Percentiles rank a stretch among this genome's conserved stretches.
Conservation (phyloP, 2,888 invertebrate species). For the Tribolium freemani region DNA sequence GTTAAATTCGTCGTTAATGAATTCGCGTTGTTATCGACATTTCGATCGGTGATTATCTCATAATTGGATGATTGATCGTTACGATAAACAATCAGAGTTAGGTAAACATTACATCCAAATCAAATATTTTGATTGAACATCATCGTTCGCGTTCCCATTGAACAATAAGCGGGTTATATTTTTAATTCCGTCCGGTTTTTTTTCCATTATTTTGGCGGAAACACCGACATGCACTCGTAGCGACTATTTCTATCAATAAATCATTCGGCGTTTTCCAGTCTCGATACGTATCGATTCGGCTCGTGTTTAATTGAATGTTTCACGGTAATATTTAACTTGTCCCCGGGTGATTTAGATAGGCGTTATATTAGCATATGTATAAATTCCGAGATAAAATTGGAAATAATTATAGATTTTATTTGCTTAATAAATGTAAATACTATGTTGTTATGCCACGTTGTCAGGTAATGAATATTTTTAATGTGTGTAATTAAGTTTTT, state of each 20-base stretch:
- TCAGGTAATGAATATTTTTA: slow-evolving; percentile 14
- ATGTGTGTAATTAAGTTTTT: background rate
- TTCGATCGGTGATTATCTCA: slow-evolving; percentile 16
- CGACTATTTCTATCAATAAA: slow-evolving; percentile 19
- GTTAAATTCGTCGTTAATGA: slow-evolving; percentile 12
- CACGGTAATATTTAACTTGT: slow-evolving; percentile 23
- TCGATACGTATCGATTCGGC: slow-evolving; percentile 26
- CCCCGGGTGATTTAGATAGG: slow-evolving; percentile 27
- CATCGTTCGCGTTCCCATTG: slow-evolving; percentile 2
- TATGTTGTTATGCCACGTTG: slow-evolving; percentile 19
- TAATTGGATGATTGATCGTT: slow-evolving; percentile 23
- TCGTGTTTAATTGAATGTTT: slow-evolving; percentile 32
- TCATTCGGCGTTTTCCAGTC: slow-evolving; percentile 14
- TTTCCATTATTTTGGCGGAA: background rate
- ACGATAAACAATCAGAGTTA: slow-evolving; percentile 27
- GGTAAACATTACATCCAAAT: slow-evolving; percentile 20
- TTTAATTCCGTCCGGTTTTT: background rate
- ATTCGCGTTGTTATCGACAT: slow-evolving; percentile 16
- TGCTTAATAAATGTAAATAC: slow-evolving; percentile 23
- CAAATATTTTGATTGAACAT: slow-evolving; percentile 29
- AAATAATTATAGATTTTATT: slow-evolving; percentile 21
- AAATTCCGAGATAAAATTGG: slow-evolving; percentile 7
- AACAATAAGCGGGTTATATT: slow-evolving; percentile 14
- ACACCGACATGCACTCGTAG: background rate
- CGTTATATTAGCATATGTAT: slow-evolving; percentile 26